Conservation (phyloP, 2,797 vertebrate species). For the Pempheris klunzingeri region DNA sequence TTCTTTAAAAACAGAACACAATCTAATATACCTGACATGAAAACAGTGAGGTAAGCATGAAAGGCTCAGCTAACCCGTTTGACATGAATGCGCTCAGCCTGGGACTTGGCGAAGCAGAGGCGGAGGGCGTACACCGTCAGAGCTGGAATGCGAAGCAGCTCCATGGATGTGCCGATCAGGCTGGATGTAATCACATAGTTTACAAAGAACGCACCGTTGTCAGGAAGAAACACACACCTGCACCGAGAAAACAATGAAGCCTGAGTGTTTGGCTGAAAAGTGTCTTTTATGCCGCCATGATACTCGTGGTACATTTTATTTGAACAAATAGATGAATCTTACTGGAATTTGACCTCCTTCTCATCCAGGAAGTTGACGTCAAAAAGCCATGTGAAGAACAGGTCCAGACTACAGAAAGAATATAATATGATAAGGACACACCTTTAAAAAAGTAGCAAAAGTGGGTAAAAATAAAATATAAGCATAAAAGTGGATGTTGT, state of each 20-base stretch:
- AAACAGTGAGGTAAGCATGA: constrained; percentile 3
- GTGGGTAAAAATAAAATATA: neutral
- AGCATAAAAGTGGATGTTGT: neutral
- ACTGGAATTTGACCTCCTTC: constrained; percentile 94
- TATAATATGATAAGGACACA: constrained; percentile 22
- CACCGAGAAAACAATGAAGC: neutral
- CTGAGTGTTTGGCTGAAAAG: neutral
- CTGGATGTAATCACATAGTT: constrained; percentile 96
- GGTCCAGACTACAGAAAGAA: constrained; percentile 87
- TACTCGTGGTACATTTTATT: neutral
- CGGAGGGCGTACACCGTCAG: constrained; percentile 91
- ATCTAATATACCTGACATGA: neutral
- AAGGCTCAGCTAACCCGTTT: constrained; percentile 86
- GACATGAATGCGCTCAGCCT: constrained; percentile 94
- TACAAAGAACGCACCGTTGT: constrained; percentile 97
- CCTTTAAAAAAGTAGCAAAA: neutral
- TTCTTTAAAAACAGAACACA: constrained; percentile 2
- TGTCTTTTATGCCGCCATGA: neutral
- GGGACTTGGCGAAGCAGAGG: constrained; percentile 94
- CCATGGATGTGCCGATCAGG: constrained; percentile 94
- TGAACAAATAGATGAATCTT: constrained; percentile 73
- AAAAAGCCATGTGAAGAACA: constrained; percentile 98
- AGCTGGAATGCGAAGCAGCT: constrained; percentile 92
- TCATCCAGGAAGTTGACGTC: constrained; percentile 93
- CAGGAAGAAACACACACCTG: constrained; percentile 97